phyloP scores from a whole-genome alignment of 2,888 invertebrate species.

The Drosophila demipolita region DNA sequence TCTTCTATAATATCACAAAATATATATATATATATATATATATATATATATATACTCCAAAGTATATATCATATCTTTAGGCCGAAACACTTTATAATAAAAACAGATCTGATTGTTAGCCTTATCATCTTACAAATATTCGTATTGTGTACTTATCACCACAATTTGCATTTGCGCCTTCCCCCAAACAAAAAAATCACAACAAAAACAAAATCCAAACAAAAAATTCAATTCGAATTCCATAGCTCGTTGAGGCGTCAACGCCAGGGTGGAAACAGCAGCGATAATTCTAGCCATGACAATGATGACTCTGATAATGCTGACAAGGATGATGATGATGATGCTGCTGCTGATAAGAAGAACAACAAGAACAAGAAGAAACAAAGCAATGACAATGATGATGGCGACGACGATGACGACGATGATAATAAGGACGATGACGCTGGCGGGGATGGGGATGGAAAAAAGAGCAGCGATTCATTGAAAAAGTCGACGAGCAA shows the following conservation, averaged over 20 bases:
- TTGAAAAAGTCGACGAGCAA: slow-evolving; percentile 58
- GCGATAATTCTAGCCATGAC: slow-evolving; percentile 78
- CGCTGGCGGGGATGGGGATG: slow-evolving; percentile 65
- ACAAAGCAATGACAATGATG: slow-evolving; percentile 58
- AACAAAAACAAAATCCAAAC: slow-evolving; percentile 28
- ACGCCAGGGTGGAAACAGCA: slow-evolving; percentile 78
- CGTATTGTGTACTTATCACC: slow-evolving; percentile 56
- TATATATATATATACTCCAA: slow-evolving; percentile 9
- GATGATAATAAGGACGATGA: slow-evolving; percentile 66
- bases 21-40: slow-evolving; percentile 7
- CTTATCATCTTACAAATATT: slow-evolving; percentile 45
- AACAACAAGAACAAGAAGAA: slow-evolving; percentile 67
- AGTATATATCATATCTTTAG: slow-evolving; percentile 13
- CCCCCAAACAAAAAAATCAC: slow-evolving; percentile 38
- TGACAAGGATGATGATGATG: slow-evolving; percentile 69
- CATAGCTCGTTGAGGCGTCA: slow-evolving; percentile 84
- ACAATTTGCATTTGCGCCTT: slow-evolving; percentile 70
- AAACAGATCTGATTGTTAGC: slow-evolving; percentile 53
- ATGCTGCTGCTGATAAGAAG: slow-evolving; percentile 60
- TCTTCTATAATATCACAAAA: slow-evolving; percentile 5
- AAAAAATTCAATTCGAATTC: slow-evolving; percentile 67
- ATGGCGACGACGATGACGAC: slow-evolving; percentile 73
- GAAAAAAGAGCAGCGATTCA: slow-evolving; percentile 65
- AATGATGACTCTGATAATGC: slow-evolving; percentile 73
- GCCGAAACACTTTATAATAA: slow-evolving; percentile 38